Evolutionary conservation across 2,797 vertebrate species (phyloP), one percentile per base, ranked within the genome.

Genomic region (Alosa sapidissima): DNA sequence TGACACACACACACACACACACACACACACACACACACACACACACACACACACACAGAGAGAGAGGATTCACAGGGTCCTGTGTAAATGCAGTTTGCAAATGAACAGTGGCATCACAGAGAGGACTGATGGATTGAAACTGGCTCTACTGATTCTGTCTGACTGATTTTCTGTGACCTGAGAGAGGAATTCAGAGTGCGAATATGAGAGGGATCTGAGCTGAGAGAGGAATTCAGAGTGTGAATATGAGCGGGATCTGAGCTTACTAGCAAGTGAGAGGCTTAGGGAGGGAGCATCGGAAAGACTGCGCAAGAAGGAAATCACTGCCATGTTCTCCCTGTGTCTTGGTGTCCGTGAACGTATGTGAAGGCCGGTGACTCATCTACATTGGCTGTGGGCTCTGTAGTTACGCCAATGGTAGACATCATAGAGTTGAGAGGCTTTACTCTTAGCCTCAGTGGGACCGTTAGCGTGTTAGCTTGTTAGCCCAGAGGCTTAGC

Each of bases 371-470:
- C 72, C 41, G 21, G 72, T 90, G 89, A 88, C 85, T 90, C 89
- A 90, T 89, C 87, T 88, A 84, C 85, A 87, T 86, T 82, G 87
- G 85, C 84, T 55, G 33, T 85, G 86, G 82, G 6, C 36, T 78
- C 81, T 83, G 52, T 84, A 84, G 5, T 75, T 87, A 84, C 58
- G 72, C 87, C 82, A 86, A 87, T 85, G 75, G 87, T 84, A 85
- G 82, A 88, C 84, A 86, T 85, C 85, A 82, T 82, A 65, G 36
- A 84, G 83, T 81, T 87, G 62, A 81, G 51, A 83, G 84, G 83
- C 54, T 82, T 81, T 88, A 90, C 81, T 65, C 21, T 78, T 10
- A 16, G 83, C 78, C 21, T 78, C 28, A 72, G 65, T 41, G 33
- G 33, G 33, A 28, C 28, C n/a, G 62, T 65, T 65, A 33, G 54